Conservation (phyloP, 2,888 invertebrate species). For the Phoenoteleia sp. region DNA sequence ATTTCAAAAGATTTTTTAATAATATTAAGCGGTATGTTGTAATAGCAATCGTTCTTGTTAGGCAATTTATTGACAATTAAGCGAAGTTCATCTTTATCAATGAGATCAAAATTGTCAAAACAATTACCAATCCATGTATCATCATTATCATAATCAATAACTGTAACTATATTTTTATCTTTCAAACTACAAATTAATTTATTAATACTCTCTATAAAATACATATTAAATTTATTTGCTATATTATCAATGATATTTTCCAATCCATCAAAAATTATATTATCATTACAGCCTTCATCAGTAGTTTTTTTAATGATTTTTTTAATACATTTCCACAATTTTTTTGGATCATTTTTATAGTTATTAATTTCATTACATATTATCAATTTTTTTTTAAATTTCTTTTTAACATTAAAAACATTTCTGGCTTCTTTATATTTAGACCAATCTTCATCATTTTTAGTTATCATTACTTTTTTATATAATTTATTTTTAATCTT, state of each 20-base stretch:
- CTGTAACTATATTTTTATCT: background rate
- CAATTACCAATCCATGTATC: background rate
- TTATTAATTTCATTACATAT: background rate
- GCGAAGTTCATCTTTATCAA: background rate
- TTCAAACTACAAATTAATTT: background rate
- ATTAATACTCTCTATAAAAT: constrained; percentile 15
- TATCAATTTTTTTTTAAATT: background rate
- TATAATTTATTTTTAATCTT: background rate
- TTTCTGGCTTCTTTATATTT: constrained; percentile 1
- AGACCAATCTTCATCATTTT: background rate
- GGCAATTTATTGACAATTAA: background rate
- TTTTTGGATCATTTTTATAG: background rate
- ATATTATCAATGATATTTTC: background rate
- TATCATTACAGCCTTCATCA: background rate
- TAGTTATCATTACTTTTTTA: background rate
- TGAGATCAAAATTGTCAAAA: background rate
- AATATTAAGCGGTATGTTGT: background rate
- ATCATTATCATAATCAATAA: background rate
- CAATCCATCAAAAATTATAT: background rate
- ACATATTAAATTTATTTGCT: constrained; percentile 10
- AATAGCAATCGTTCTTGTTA: constrained; percentile 5
- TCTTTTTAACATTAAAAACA: background rate
- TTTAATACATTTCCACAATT: too few relatives aligned
- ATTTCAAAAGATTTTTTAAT: background rate
- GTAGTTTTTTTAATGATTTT: background rate